phyloP scores from a whole-genome alignment of 2,888 invertebrate species.

The Molanna angustata region DNA sequence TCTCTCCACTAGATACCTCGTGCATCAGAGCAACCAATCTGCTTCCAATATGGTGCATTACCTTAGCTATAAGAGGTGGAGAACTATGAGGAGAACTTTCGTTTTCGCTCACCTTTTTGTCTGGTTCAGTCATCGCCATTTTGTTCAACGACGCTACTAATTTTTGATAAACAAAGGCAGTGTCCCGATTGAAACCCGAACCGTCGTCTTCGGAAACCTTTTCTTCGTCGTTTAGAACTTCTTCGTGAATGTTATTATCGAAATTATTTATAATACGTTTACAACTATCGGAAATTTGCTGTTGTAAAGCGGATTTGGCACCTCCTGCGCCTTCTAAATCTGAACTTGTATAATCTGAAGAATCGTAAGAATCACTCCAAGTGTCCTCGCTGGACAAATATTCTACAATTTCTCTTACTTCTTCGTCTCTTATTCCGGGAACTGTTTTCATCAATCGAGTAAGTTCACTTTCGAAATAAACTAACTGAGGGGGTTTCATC shows the following conservation, averaged over 20 bases:
- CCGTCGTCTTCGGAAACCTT: constrained; percentile 50
- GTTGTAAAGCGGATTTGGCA: constrained; percentile 69
- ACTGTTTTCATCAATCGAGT: constrained; percentile 91
- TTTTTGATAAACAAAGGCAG: constrained; percentile 84
- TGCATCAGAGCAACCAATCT: constrained; percentile 87
- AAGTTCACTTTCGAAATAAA: constrained; percentile 86
- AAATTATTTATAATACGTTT: constrained; percentile 86
- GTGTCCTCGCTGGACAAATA: constrained; percentile 90
- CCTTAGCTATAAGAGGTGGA: constrained; percentile 83
- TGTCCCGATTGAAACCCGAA: constrained; percentile 64
- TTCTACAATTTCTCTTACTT: constrained; percentile 88
- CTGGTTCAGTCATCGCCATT: constrained; percentile 56
- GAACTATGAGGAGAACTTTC: constrained; percentile 61
- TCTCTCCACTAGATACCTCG: constrained; percentile 79
- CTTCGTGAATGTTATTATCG: constrained; percentile 66
- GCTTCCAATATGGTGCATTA: constrained; percentile 89
- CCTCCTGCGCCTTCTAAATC: constrained; percentile 71
- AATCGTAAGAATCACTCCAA: constrained; percentile 92
- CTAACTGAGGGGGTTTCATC: constrained; percentile 79
- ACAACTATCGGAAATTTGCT: constrained; percentile 85
- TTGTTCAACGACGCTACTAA: constrained; percentile 81
- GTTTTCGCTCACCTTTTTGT: constrained; percentile 42
- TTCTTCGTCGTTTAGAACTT: constrained; percentile 56
- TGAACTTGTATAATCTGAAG: constrained; percentile 87
- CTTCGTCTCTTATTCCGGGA: constrained; percentile 85